Base-by-base conservation (phyloP, 64 coral and sea anemone genomes). In the Montipora efflorescens region DNA sequence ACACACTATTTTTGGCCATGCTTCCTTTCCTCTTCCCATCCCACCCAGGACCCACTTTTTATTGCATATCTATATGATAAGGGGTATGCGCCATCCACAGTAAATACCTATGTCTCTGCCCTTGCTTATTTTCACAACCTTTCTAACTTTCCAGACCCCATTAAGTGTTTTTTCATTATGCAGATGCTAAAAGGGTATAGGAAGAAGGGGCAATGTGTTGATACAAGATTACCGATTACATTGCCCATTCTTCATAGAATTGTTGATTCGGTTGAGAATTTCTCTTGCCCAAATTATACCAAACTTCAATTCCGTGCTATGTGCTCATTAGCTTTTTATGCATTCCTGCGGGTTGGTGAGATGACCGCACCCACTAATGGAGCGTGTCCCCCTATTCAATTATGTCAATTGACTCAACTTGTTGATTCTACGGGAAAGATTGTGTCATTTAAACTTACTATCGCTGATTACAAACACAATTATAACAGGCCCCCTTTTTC, bases 341-440 rank as follows among this genome's bases (percentile, higher is more conserved):
- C 85, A 53, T 94, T 94, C 48, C 79, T 89, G 8, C 13, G 82
- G 14, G 71, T 93, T 28, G 84, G 83, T 12, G 91, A 93, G 67
- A 93, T 89, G 44, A 89, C 87, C 16, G 68, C 48, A 51, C 74
- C 67, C 12, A 75, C 18, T 50, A 75, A 14, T 3, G 59, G 59
- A 64, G 28, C 68, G 19, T 89, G 23, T 76, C 57, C 82, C 20
- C 82, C 82, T 76, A 75, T 76, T 25, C 87, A 89, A 28, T 22
- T 89, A 11, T 5, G 18, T 57, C 87, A 89, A 75, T 75, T 89
- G 46, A 89, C 87, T 87, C 59, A 69, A 73, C 84, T 87, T 87
- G 66, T 87, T 47, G 67, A 77, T 58, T 86, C 43, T 22, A 75
- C 8, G 15, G 87, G 46, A 23, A 59, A 16, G 70, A 28, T 76